Conservation (phyloP, 1,140 invertebrate species). For the Brachionus rotundiformis region DNA sequence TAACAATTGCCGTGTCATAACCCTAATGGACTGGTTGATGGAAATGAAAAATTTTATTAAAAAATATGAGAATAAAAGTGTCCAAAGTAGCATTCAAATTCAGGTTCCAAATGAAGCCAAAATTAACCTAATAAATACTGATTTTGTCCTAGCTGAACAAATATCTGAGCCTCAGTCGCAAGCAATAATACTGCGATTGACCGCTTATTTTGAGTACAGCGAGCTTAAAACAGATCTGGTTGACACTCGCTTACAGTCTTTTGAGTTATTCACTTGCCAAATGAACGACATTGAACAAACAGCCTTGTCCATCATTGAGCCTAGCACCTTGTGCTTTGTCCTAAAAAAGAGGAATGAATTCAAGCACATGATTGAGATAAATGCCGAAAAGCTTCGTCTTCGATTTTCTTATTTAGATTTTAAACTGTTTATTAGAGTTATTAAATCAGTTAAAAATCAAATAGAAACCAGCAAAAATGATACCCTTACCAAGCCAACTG, state of each 20-base stretch:
- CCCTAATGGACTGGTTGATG: conserved; percentile 37
- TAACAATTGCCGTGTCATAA: conserved; percentile 33
- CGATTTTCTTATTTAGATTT: conserved; percentile 51
- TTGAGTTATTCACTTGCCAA: conserved; percentile 81
- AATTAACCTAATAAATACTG: conserved; percentile 49
- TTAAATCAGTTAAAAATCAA: conserved; percentile 47
- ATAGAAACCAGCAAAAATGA: not conserved
- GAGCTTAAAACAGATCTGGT: conserved; percentile 31
- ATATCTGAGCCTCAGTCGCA: conserved; percentile 1
- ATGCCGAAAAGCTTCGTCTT: not conserved
- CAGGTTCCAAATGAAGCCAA: not conserved
- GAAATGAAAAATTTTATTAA: not conserved
- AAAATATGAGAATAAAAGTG: conserved; percentile 1
- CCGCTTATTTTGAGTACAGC: conserved; percentile 26
- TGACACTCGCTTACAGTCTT: not conserved
- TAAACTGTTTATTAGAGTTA: conserved; percentile 38
- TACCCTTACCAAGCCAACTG: not conserved
- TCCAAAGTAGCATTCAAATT: not conserved
- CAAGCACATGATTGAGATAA: conserved; percentile 23
- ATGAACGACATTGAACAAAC: conserved; percentile 88
- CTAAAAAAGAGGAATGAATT: conserved; percentile 26
- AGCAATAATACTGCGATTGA: conserved; percentile 43
- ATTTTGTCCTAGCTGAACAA: conserved; percentile 39
- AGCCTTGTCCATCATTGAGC: conserved; percentile 91
- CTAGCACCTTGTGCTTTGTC: conserved; percentile 72